A percentile compares a stretch with the other conserved stretches of the same genome.
phyloP scores from a whole-genome alignment of 2,113 vertebrate genomes.

The Protobothrops mucrosquamatus region DNA sequence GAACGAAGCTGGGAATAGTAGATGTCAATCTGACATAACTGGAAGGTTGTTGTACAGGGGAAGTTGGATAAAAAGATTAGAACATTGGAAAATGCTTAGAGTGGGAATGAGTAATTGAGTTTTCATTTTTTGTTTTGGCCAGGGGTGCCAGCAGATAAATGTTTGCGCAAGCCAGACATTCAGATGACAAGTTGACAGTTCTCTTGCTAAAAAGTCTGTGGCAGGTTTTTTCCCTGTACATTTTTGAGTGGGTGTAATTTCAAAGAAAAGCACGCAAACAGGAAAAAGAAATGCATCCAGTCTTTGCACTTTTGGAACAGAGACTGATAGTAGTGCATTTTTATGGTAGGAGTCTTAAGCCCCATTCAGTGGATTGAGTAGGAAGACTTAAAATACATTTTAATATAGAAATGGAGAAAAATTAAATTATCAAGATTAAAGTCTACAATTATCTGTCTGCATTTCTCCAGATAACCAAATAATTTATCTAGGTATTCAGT shows the following conservation, averaged over 20 bases:
- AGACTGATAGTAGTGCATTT: neutral
- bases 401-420: neutral
- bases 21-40: neutral
- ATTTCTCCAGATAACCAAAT: neutral
- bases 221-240: neutral
- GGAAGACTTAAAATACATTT: neutral
- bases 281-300: neutral
- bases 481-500: neutral
- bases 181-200: neutral
- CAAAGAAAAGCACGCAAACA: neutral
- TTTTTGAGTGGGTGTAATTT: slow-evolving; percentile 28
- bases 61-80: neutral
- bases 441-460: neutral
- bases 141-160: neutral
- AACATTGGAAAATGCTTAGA: neutral
- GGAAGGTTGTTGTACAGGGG: neutral
- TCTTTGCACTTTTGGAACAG: too few relatives aligned
- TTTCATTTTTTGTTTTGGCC: neutral
- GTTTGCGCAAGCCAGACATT: neutral
- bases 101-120: neutral
- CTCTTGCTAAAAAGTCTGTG: neutral
- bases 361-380: too few relatives aligned
- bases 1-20: neutral
- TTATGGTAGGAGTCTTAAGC: neutral
- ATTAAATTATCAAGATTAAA: neutral